Evolutionary conservation across 2,888 invertebrate genomes (phyloP), one percentile per base, ranked within the genome.

Genomic region (Ischnura elegans): DNA sequence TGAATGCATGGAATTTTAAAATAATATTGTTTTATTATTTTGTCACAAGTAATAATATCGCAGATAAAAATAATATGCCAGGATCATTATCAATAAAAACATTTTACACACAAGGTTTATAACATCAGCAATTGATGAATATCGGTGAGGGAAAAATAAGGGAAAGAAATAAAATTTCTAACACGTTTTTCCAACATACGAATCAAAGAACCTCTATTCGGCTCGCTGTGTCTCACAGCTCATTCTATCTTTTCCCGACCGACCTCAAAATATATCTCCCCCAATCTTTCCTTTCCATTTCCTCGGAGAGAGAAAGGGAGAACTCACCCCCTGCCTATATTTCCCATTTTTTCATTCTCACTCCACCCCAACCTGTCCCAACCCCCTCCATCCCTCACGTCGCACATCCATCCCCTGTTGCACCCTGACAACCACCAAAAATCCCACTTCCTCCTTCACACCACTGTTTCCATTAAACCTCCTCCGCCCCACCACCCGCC

Each of bases 201-300:
- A 36, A 36, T 36, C 36, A 76, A n/a, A 16, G 51, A 5, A 76
- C 29, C 76, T 1, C 76, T n/a, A 76, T 76, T 76, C 36, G 25
- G 29, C 29, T 29, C 13, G 76, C 76, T 10, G 36, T 76, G 76
- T 36, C 36, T 76, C 76, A 36, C 29, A 36, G 76, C 76, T 76
- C 76, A 36, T 76, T 76, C 36, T 29, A 36, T 76, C 29, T 36
- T 76, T 76, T 36, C 76, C n/a, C 76, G 36, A 29, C 36, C 76
- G 25, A 76, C 76, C 76, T 76, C 76, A 76, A 76, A 76, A 76
- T 10, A 36, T 13, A 76, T 76, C 36, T 76, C 76, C 36, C 76
- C 36, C 76, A 76, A 76, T 76, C 76, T 76, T 76, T 76, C 76
- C 76, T 36, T 76, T 76, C 76, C 76, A 76, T 76, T 76, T 76